Evolutionary conservation across 2,888 invertebrate species (phyloP).

Genomic region (Lasius fuliginosus): DNA sequence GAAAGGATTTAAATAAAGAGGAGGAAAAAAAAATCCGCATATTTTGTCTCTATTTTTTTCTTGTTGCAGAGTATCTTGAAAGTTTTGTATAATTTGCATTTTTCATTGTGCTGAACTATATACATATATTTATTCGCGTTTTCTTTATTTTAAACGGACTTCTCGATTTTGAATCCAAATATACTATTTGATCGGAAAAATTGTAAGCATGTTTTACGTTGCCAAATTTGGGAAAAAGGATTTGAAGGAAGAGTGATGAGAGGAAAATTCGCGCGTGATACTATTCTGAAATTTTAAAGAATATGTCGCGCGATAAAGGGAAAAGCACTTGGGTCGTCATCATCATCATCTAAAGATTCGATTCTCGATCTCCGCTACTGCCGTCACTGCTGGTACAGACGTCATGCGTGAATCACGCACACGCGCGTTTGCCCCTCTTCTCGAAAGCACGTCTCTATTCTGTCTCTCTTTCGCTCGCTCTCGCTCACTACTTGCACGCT

Average conservation of each 20-base stretch:
- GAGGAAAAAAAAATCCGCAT: neutral
- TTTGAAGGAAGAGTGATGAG: neutral
- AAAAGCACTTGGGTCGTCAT: neutral
- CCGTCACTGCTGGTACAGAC: slow-evolving; percentile 13
- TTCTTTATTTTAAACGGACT: neutral
- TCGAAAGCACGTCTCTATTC: neutral
- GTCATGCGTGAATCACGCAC: slow-evolving; percentile 52
- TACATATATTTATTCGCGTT: too few species aligned
- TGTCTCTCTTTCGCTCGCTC: slow-evolving; percentile 47
- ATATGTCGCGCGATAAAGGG: neutral
- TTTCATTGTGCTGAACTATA: too few species aligned
- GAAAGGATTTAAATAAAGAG: neutral
- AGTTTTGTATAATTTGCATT: too few species aligned
- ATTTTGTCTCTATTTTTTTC: too few species aligned
- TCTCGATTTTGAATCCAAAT: neutral
- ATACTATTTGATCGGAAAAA: neutral
- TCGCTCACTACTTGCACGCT: slow-evolving; percentile 59
- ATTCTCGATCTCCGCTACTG: neutral
- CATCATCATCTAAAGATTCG: neutral
- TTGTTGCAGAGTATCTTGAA: too few species aligned
- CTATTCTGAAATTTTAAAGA: neutral
- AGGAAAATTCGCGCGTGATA: neutral
- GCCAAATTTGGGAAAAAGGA: neutral
- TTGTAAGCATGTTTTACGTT: neutral
- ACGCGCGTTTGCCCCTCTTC: slow-evolving; percentile 32